These are phyloP conservation scores for Zosterops pallidus DNA, from an alignment of 2,113 vertebrate species.

Conservation along the genomic window DNA sequence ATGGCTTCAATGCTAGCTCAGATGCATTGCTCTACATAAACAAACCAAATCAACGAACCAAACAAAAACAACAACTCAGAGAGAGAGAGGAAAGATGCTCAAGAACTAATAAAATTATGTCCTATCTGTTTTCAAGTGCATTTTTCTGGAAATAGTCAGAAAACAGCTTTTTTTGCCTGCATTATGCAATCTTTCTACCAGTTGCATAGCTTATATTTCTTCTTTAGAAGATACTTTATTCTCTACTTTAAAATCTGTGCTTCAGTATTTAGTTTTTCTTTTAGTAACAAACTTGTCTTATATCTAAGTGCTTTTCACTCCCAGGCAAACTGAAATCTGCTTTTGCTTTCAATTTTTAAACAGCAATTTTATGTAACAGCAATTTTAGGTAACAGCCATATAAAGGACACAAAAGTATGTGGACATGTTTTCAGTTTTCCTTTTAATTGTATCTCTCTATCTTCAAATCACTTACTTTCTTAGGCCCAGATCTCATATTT, in stretches of 20 bases:
- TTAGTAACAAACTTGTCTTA: not conserved
- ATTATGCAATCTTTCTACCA: not conserved
- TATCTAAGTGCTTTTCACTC: not conserved
- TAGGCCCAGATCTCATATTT: not conserved
- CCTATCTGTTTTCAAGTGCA: not conserved
- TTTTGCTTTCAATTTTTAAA: not conserved
- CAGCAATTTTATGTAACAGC: not conserved
- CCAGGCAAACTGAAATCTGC: not conserved
- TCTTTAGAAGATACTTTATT: not conserved
- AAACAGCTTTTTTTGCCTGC: not conserved
- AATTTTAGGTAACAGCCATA: not conserved
- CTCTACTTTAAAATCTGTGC: not conserved
- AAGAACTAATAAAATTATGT: not conserved
- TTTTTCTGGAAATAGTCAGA: not conserved
- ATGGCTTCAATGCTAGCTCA: not conserved
- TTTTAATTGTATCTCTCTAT: not conserved
- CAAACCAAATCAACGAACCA: not conserved
- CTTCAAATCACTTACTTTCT: not conserved
- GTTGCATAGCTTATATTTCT: not conserved
- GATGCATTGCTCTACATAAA: not conserved
- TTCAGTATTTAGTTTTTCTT: not conserved
- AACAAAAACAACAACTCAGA: not conserved
- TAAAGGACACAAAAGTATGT: not conserved
- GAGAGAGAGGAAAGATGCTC: not conserved
- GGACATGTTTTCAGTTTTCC: not conserved